Evolutionary conservation across 2,888 invertebrate species (phyloP), one percentile per base, ranked within the genome.

Genomic region (Seira musarum): DNA sequence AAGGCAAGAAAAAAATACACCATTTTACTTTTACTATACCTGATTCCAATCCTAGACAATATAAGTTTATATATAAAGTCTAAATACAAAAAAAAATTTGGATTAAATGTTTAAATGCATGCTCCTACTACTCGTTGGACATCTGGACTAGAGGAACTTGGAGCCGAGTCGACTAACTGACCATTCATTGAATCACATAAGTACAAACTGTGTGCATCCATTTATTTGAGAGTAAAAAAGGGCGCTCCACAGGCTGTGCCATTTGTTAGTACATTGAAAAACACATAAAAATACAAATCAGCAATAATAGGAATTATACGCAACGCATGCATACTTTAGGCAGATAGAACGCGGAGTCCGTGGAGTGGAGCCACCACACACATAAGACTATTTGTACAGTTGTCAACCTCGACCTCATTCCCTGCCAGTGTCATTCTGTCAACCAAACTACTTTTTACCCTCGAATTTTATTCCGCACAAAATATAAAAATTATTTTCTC

Each of bases 341-440:
- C 30, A 22, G 30, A 71, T 17, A 30, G 17, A 49, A 15, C 30
- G 49, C 30, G 6, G 25, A 66, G 69, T 46, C 49, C 13, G 15
- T 13, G 49, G 49, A 49, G 49, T 49, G 49, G 30, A 49, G 49
- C 17, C 17, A n/a, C 49, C 17, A 15, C 49, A 60, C 60, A 70
- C 22, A 65, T 70, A 77, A 69, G 57, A 78, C 71, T 72, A 79
- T 79, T 79, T 79, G 79, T 79, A 79, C 79, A 79, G 72, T 79
- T 79, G 79, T 79, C 79, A 79, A 72, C 79, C 79, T 79, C 79
- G 79, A 79, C 79, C 79, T 68, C 72, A 68, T 79, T 79, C 72
- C 64, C 72, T 67, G 61, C 61, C 72, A 72, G 71, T 71, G 78
- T 78, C 78, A 78, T 67, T 78, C 78, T 78, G 78, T 78, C 78